Percentiles rank a stretch among this genome's conserved stretches.
Conservation (phyloP, 2,888 invertebrate genomes). For the Taenaris catops region DNA sequence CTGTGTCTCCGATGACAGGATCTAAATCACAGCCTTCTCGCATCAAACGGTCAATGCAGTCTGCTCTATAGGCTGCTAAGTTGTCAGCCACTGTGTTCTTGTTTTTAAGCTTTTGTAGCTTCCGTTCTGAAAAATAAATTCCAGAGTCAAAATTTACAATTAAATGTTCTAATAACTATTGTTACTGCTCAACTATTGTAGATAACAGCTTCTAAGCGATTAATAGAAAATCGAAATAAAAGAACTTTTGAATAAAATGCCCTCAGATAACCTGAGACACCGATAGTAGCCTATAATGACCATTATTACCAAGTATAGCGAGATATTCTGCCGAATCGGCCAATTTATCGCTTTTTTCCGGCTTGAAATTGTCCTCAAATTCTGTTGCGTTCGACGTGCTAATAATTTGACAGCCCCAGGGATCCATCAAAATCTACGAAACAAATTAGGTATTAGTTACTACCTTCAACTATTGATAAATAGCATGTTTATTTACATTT, state of each 20-base stretch:
- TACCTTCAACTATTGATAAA: background rate
- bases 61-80: slow-evolving; percentile 76
- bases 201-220: background rate
- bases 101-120: slow-evolving; percentile 55
- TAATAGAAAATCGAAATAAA: background rate
- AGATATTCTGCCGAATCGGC: slow-evolving; percentile 84
- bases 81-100: slow-evolving; percentile 80
- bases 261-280: slow-evolving; percentile 22
- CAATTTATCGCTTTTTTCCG: slow-evolving; percentile 57
- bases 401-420: slow-evolving; percentile 60
- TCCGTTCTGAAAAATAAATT: slow-evolving; percentile 63
- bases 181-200: slow-evolving; percentile 1
- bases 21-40: slow-evolving; percentile 73
- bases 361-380: slow-evolving; percentile 81
- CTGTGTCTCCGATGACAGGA: slow-evolving; percentile 68
- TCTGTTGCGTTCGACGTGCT: slow-evolving; percentile 41
- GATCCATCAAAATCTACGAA: slow-evolving; percentile 67
- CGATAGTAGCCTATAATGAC: slow-evolving; percentile 2
- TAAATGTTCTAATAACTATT: no score
- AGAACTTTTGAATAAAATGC: slow-evolving; percentile 11
- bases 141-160: no score
- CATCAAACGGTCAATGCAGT: slow-evolving; percentile 80
- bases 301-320: slow-evolving; percentile 81
- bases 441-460: background rate
- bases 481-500: background rate